phyloP scores from a whole-genome alignment of 1,140 invertebrate species.

The Zaprionus nigranus region DNA sequence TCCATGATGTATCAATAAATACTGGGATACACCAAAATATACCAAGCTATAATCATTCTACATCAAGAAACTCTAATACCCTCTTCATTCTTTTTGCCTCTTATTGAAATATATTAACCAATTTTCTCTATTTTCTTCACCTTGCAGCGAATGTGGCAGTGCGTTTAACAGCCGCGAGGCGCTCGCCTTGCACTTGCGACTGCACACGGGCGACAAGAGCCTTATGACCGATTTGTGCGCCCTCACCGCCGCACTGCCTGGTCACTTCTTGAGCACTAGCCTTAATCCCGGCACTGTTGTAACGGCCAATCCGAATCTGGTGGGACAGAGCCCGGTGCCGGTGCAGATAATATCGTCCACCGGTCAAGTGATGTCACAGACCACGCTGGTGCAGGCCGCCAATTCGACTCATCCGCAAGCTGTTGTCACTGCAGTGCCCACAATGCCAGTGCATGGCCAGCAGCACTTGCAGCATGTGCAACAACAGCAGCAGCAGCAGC shows the following conservation, averaged over 20 bases:
- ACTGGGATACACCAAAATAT: no score
- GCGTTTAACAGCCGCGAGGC: slow-evolving; percentile 90
- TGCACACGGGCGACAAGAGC: slow-evolving; percentile 93
- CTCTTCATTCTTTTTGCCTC: slow-evolving; percentile 6
- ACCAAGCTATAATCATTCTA: no score
- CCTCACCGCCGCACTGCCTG: slow-evolving; percentile 90
- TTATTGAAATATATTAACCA: neutral
- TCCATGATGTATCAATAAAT: no score
- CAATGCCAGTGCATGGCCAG: slow-evolving; percentile 65
- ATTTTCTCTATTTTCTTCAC: neutral
- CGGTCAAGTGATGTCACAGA: slow-evolving; percentile 83
- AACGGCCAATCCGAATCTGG: slow-evolving; percentile 81
- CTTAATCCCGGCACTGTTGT: slow-evolving; percentile 85
- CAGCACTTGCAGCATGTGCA: slow-evolving; percentile 70
- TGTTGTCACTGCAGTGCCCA: slow-evolving; percentile 77
- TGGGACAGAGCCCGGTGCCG: slow-evolving; percentile 78
- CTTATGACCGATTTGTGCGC: slow-evolving; percentile 94
- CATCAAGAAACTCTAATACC: no score
- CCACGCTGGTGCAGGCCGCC: slow-evolving; percentile 83
- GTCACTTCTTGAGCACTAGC: slow-evolving; percentile 87
- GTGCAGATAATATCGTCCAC: slow-evolving; percentile 84
- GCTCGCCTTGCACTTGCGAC: slow-evolving; percentile 90
- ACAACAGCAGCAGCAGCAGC: slow-evolving; percentile 62
- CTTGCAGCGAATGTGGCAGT: slow-evolving; percentile 87
- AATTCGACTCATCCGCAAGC: slow-evolving; percentile 80